Conservation (phyloP, 2,113 vertebrate genomes). For the Parus major region DNA sequence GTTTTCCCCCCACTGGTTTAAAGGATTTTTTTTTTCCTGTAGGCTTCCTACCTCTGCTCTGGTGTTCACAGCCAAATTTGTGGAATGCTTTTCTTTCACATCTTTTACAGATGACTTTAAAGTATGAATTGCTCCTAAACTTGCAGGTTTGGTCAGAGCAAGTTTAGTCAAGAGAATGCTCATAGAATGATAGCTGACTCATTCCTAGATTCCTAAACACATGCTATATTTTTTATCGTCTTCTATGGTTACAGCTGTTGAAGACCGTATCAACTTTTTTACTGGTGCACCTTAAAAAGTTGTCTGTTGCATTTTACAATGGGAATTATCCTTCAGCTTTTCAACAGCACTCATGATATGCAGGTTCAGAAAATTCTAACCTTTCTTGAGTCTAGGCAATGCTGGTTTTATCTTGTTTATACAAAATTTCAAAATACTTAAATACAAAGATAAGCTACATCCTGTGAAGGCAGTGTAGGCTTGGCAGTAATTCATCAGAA, state of each 20-base stretch:
- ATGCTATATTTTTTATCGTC: background rate
- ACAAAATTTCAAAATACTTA: background rate
- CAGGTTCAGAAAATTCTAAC: background rate
- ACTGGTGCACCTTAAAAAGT: background rate
- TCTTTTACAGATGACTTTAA: background rate
- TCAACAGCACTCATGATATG: background rate
- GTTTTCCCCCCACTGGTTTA: background rate
- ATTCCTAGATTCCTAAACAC: background rate
- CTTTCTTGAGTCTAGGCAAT: background rate
- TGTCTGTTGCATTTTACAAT: background rate
- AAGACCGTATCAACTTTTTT: background rate
- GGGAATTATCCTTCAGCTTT: background rate
- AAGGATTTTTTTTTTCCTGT: background rate
- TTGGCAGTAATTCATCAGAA: background rate
- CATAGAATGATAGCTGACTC: background rate
- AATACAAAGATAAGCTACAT: background rate
- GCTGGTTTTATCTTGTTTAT: background rate
- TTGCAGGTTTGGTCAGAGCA: background rate
- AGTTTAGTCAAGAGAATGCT: constrained; percentile 8
- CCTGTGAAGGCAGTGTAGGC: background rate
- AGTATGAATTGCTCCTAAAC: background rate
- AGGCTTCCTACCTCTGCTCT: background rate
- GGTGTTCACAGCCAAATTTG: background rate
- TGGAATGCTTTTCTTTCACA: background rate
- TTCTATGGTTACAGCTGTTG: background rate